Evolutionary conservation across 2,113 vertebrate genomes (phyloP).

Genomic region (Pampusana beccarii): DNA sequence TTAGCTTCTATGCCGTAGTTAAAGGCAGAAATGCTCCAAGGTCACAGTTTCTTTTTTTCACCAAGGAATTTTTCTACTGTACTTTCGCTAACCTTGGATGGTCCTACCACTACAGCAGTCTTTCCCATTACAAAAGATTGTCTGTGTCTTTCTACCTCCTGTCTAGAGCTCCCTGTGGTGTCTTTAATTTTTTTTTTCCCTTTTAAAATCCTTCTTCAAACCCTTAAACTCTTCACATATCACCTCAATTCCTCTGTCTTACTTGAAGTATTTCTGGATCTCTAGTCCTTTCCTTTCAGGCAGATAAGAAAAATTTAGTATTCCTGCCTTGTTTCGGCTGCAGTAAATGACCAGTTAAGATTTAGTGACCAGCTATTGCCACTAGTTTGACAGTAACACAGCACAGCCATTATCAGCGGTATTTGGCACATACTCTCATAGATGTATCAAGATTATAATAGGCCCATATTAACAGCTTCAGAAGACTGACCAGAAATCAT

Average conservation of each 20-base stretch:
- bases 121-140: not conserved
- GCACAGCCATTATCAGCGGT: not conserved
- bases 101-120: not conserved
- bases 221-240: not conserved
- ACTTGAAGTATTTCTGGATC: not conserved
- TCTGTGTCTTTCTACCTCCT: not conserved
- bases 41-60: not conserved
- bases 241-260: not conserved
- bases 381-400: not conserved
- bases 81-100: not conserved
- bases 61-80: not conserved
- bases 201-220: not conserved
- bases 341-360: not conserved
- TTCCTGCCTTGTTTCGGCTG: not conserved
- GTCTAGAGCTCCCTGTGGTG: not conserved
- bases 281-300: not conserved
- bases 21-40: not conserved
- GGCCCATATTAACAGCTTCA: not conserved
- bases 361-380: not conserved
- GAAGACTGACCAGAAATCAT: not conserved
- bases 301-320: not conserved
- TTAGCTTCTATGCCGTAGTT: not conserved
- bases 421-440: not conserved
- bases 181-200: not conserved
- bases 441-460: not conserved